These are phyloP conservation scores for Saxicola maurus DNA, from an alignment of 2,797 vertebrate species.

Conservation along the genomic window DNA sequence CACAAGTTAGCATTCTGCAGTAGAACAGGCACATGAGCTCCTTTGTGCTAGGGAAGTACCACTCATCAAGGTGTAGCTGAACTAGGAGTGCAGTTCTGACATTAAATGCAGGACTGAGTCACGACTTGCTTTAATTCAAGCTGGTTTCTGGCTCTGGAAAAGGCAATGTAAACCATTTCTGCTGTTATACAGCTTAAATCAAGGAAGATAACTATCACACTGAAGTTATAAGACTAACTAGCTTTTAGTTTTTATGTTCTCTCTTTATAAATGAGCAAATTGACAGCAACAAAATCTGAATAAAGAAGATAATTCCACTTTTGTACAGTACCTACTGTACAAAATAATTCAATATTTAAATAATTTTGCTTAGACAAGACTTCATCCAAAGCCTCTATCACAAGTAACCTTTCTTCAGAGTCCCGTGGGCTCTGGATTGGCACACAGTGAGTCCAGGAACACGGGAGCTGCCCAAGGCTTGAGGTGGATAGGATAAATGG, in stretches of 20 bases:
- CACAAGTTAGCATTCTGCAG: not conserved
- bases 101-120: not conserved
- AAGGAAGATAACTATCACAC: not conserved
- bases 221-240: not conserved
- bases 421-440: not conserved
- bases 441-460: accelerated
- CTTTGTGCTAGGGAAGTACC: not conserved
- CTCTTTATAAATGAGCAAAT: not conserved
- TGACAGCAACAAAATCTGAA: not conserved
- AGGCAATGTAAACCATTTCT: not conserved
- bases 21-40: not conserved
- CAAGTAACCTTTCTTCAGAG: not conserved
- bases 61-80: not conserved
- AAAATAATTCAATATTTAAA: not conserved
- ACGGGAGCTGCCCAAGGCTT: not conserved
- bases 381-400: not conserved
- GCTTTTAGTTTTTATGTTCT: not conserved
- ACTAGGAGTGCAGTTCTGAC: not conserved
- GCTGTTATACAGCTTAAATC: not conserved
- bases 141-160: not conserved
- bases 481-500: accelerated
- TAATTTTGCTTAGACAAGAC: not conserved
- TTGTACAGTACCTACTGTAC: not conserved
- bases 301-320: not conserved
- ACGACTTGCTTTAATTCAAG: not conserved